Conservation (phyloP, 2,888 invertebrate species). For the Terebella lapidaria region DNA sequence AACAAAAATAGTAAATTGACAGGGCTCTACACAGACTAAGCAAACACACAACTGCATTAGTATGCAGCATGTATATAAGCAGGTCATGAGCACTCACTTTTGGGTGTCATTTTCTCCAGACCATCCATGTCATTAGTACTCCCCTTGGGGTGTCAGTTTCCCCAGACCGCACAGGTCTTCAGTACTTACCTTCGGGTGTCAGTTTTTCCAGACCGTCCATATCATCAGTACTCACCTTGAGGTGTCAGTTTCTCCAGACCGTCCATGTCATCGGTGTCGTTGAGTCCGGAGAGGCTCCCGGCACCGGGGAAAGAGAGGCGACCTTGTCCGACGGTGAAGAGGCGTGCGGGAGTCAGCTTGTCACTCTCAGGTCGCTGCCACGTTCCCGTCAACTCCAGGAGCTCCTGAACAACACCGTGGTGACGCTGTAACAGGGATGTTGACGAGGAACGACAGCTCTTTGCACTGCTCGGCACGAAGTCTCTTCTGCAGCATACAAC, state of each 20-base stretch:
- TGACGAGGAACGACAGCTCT: not conserved
- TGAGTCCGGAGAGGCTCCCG: not conserved
- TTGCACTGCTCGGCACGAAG: not conserved
- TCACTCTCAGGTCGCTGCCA: constrained; percentile 1
- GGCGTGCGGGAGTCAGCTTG: not conserved
- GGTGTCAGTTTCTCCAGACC: not conserved
- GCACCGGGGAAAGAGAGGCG: not conserved
- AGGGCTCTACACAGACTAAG: no score
- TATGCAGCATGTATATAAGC: no score
- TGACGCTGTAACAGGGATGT: not conserved
- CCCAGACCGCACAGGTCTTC: no score
- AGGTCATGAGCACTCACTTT: no score
- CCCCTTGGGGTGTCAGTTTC: no score
- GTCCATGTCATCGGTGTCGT: not conserved
- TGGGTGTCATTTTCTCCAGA: no score
- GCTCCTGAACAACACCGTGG: constrained; percentile 14
- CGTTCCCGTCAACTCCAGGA: constrained; percentile 17
- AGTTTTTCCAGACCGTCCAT: not conserved
- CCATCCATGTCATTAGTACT: no score
- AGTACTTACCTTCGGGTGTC: not conserved
- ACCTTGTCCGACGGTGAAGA: not conserved
- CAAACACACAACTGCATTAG: no score
- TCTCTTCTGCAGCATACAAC: not conserved
- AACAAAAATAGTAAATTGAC: no score
- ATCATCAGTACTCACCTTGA: not conserved